Evolutionary conservation across 37 sponge, comb jelly and placozoan genomes (phyloP).

Genomic region (Agelas oroides): DNA sequence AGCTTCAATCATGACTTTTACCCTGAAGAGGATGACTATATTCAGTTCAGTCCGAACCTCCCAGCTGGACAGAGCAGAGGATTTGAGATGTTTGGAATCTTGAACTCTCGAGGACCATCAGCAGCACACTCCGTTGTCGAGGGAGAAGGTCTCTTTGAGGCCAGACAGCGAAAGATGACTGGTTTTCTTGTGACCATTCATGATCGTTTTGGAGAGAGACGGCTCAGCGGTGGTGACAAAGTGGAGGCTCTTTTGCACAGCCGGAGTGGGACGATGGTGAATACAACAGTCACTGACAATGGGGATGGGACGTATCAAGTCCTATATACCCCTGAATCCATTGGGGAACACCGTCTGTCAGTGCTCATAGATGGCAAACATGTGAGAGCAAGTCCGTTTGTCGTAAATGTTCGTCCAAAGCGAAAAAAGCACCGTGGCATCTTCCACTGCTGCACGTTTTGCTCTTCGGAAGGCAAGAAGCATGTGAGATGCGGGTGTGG

Average conservation of each 20-base stretch:
- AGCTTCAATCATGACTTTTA: conserved; percentile 8
- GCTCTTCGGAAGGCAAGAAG: conserved; percentile 67
- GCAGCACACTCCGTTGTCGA: conserved; percentile 28
- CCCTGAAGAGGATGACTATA: conserved; percentile 77
- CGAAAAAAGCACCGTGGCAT: conserved; percentile 54
- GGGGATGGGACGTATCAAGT: conserved; percentile 53
- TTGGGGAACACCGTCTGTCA: conserved; percentile 62
- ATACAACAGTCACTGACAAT: conserved; percentile 31
- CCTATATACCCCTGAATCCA: conserved; percentile 39
- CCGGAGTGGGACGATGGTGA: conserved; percentile 9
- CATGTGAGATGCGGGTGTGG: conserved; percentile 84
- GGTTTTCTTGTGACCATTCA: conserved; percentile 40
- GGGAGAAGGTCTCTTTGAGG: conserved; percentile 48
- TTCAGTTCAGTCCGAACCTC: conserved; percentile 45
- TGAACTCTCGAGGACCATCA: conserved; percentile 64
- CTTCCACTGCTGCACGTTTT: conserved; percentile 82
- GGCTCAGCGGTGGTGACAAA: conserved; percentile 63
- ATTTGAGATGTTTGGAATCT: conserved; percentile 55
- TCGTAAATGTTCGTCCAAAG: conserved; percentile 39
- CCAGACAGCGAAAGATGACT: conserved; percentile 16
- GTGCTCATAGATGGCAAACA: conserved; percentile 61
- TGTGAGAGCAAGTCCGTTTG: conserved; percentile 73
- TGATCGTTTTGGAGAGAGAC: conserved; percentile 59
- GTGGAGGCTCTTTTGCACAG: conserved; percentile 42
- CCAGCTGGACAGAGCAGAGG: conserved; percentile 42